Conservation (phyloP, 2,113 vertebrate genomes). For the Anolis carolinensis region DNA sequence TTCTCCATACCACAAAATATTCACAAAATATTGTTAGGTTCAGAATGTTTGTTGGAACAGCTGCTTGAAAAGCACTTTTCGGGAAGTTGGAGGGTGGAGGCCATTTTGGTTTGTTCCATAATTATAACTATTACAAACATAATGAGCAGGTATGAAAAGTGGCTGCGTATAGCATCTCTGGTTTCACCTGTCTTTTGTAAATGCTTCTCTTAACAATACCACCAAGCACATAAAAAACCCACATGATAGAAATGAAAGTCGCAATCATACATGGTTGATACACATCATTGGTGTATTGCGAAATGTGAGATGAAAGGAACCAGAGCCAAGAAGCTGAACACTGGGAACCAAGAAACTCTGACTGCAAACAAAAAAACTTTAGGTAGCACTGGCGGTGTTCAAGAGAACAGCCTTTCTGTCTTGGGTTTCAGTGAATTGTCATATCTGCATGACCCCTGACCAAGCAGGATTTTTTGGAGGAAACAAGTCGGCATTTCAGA, state of each 20-base stretch:
- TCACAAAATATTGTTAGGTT: neutral
- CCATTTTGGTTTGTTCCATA: slow-evolving; percentile 25
- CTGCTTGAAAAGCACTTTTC: neutral
- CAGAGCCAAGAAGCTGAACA: slow-evolving; percentile 10
- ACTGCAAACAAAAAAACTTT: neutral
- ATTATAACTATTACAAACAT: slow-evolving; percentile 42
- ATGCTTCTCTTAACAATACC: slow-evolving; percentile 36
- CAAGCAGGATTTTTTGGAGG: accelerated
- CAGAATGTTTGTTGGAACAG: neutral
- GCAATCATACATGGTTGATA: neutral
- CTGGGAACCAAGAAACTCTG: neutral
- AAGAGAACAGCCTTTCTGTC: neutral
- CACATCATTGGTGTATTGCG: neutral
- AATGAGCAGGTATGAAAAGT: slow-evolving; percentile 58
- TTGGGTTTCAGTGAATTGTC: neutral
- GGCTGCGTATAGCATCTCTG: slow-evolving; percentile 19
- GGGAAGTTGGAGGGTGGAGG: neutral
- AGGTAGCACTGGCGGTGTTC: neutral
- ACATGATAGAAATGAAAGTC: slow-evolving; percentile 49
- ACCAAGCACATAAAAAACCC: slow-evolving; percentile 63
- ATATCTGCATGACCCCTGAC: neutral
- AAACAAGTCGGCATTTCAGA: neutral
- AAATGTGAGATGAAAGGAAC: neutral
- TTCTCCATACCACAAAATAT: neutral
- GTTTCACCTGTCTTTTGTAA: slow-evolving; percentile 34